These are phyloP conservation scores for Benitochromis conjunctus DNA, from an alignment of 2,113 vertebrate genomes.

Conservation along the genomic window DNA sequence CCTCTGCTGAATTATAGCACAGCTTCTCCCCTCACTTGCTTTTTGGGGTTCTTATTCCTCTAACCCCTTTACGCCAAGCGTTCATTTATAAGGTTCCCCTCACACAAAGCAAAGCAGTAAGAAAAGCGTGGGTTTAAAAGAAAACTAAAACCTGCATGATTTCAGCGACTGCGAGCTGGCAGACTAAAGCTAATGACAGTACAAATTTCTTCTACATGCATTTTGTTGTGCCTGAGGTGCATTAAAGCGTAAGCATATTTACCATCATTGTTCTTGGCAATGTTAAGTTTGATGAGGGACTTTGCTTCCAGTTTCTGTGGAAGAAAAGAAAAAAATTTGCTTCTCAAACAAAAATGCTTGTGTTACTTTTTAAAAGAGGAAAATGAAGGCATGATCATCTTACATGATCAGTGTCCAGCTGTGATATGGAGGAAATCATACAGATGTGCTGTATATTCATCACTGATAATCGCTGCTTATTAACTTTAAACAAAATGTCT, in stretches of 20 bases:
- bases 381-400: neutral
- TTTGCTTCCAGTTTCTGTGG: conserved; percentile 90
- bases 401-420: neutral
- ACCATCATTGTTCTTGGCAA: conserved; percentile 94
- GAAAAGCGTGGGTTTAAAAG: neutral
- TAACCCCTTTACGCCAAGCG: neutral
- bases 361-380: too few species aligned
- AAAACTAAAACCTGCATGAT: fast-evolving
- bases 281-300: conserved; percentile 90
- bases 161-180: neutral
- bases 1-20: neutral
- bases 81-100: neutral
- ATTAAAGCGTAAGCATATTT: conserved; percentile 20
- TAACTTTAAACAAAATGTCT: neutral
- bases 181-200: fast-evolving
- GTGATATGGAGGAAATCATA: fast-evolving
- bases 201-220: neutral
- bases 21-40: neutral
- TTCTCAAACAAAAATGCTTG: neutral
- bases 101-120: neutral
- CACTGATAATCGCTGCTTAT: neutral
- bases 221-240: fast-evolving
- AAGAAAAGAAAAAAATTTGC: neutral
- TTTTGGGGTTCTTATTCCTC: neutral
- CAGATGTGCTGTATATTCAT: neutral